Base-by-base conservation (phyloP, 2,888 invertebrate species). In the Notodonta dromedarius region DNA sequence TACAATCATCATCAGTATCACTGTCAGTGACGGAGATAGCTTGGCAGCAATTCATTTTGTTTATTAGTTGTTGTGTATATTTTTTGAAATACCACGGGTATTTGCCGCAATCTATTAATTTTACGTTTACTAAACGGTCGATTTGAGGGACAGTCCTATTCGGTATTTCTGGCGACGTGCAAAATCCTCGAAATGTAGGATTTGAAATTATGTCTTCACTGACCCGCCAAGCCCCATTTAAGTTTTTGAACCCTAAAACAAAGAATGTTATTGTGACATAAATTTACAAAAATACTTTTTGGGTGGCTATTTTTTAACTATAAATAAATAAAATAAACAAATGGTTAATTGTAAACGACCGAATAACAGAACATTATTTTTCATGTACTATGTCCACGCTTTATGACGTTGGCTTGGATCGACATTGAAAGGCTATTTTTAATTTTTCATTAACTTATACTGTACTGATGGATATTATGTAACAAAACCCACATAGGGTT, bases 51-150 rank as follows among this genome's bases (percentile, higher is more conserved):
- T 46, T 46, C 3, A 56, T 35, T 56, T 67, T 61, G 7, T 60
- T 11, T 35, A 71, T 57, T 50, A 74, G 63, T 59, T 71, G 69
- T 55, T 67, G 58, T 8, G 61, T 62, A 54, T 74, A 71, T 51
- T 64, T 75, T 51, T 54, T 71, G 50, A 57, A 76, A 63, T 76
- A 76, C 76, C 76, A 76, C 12, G 76, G 76, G 54, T 63, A 71
- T 59, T 74, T 73, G 5, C 54, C 51, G 14, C 68, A 76, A 50
- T 76, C 74, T 9, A 76, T 73, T 66, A 76, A 59, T 55, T 69
- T 71, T 3, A 76, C 60, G 44, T 16, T 9, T 57, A 62, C 53
- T n/a, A 39, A 51, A 56, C 65, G 56, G 14, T 59, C 16, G 55
- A 55, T 68, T 64, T 60, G 54, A 59, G 52, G 11, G 48, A 16